Evolutionary conservation across 2,888 invertebrate species (phyloP).

Genomic region (Leucoptera coffeella): DNA sequence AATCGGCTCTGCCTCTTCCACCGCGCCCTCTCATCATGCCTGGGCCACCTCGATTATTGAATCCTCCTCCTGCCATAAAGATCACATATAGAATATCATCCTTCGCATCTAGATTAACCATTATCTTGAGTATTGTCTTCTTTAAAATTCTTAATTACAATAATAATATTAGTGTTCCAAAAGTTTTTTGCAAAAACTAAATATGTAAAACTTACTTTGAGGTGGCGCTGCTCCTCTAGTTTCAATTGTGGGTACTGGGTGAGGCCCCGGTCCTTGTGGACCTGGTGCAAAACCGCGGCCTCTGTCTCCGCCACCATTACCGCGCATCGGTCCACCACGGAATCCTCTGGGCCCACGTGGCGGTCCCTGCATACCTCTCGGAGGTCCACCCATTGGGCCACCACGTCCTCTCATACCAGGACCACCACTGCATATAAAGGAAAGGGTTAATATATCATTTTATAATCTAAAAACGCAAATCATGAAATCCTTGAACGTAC

Average conservation of each 20-base stretch:
- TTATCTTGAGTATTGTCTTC: no score
- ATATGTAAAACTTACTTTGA: constrained; percentile 19
- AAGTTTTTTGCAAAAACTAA: no score
- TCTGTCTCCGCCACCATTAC: constrained; percentile 34
- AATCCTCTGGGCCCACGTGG: constrained; percentile 35
- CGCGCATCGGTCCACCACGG: constrained; percentile 37
- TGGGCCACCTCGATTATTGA: constrained; percentile 32
- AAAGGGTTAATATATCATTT: background rate
- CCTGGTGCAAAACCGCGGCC: constrained; percentile 34
- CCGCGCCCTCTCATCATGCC: constrained; percentile 35
- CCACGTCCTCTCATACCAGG: constrained; percentile 38
- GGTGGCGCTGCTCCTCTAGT: constrained; percentile 31
- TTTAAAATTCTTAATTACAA: no score
- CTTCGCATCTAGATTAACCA: no score
- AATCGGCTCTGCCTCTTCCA: constrained; percentile 35
- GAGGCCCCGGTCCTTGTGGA: constrained; percentile 41
- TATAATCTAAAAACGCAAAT: background rate
- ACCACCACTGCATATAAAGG: constrained; percentile 15
- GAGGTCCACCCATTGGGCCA: constrained; percentile 16
- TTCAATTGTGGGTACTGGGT: constrained; percentile 43
- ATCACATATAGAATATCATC: no score
- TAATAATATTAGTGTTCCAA: no score
- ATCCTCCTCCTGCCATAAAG: constrained; percentile 21
- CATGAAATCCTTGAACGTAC: constrained; percentile 1
- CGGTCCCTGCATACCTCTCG: constrained; percentile 19